A percentile compares a stretch with the other conserved stretches of the same genome.
Evolutionary conservation across 2,797 vertebrate genomes (phyloP).

Genomic region (Brachyalestes nurse): DNA sequence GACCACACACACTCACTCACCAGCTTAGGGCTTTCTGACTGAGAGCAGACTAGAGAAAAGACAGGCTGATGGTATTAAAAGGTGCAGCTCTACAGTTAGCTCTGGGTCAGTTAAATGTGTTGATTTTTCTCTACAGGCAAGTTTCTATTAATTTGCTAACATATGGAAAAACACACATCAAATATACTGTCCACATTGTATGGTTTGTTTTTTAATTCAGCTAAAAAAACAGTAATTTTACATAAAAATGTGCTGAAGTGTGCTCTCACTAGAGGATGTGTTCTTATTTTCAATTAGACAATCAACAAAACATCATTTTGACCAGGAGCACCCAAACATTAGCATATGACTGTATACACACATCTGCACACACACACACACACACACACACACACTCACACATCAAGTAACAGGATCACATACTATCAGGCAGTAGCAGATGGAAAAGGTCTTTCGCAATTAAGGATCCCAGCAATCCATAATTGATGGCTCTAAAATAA

Average conservation of each 20-base stretch:
- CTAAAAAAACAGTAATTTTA: no score
- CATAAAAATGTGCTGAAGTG: no score
- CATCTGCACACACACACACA: not conserved
- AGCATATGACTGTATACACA: no score
- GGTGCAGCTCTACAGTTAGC: not conserved
- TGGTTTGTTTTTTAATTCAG: no score
- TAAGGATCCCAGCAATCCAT: constrained; percentile 74
- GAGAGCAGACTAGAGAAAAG: constrained; percentile 67
- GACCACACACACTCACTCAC: constrained; percentile 76
- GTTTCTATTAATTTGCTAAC: no score
- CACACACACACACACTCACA: constrained; percentile 7
- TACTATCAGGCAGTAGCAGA: constrained; percentile 77
- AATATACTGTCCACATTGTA: no score
- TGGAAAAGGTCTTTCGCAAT: constrained; percentile 80
- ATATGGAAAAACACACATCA: no score
- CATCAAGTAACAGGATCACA: constrained; percentile 49
- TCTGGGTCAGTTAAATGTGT: not conserved
- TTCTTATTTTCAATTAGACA: no score
- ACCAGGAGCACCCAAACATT: no score
- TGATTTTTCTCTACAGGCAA: no score
- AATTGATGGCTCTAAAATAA: constrained; percentile 76
- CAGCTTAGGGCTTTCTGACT: constrained; percentile 63
- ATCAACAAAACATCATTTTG: no score
- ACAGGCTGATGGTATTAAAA: constrained; percentile 1
- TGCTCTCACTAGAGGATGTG: no score